Conservation (phyloP, 2,888 invertebrate genomes). For the Hemithea aestivaria region DNA sequence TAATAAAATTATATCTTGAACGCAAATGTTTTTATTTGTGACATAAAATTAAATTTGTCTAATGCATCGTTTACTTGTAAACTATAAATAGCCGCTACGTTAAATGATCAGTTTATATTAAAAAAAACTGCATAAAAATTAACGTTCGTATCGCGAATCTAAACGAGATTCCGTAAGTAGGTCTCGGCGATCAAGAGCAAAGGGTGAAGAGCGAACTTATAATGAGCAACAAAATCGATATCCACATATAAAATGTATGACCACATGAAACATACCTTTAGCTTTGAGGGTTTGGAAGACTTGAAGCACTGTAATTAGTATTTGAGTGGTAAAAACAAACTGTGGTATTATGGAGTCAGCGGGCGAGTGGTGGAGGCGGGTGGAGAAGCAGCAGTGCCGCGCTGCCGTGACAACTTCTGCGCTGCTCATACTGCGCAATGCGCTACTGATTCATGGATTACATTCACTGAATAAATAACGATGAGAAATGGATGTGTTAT, state of each 20-base stretch:
- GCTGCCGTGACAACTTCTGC: slow-evolving; percentile 28
- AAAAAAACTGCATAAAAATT: too few species aligned
- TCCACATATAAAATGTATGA: too few species aligned
- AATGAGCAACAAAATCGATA: not conserved
- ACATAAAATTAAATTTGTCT: too few species aligned
- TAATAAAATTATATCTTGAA: too few species aligned
- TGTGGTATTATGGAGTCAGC: slow-evolving; percentile 1
- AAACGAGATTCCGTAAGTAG: not conserved
- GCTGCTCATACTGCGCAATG: slow-evolving; percentile 47
- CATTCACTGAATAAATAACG: too few species aligned
- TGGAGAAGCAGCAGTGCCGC: slow-evolving; percentile 43
- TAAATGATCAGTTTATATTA: too few species aligned
- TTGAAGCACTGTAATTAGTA: slow-evolving; percentile 15
- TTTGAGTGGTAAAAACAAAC: slow-evolving; percentile 6
- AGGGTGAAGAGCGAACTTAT: slow-evolving; percentile 1
- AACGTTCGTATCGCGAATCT: too few species aligned
- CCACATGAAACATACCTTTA: slow-evolving; percentile 16
- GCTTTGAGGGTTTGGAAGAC: slow-evolving; percentile 14
- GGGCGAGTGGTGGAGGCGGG: slow-evolving; percentile 40
- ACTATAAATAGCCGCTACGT: too few species aligned
- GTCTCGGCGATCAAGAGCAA: slow-evolving; percentile 1
- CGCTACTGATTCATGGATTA: slow-evolving; percentile 29
- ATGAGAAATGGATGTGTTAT: too few species aligned
- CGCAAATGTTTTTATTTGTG: too few species aligned
- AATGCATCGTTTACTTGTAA: too few species aligned